Evolutionary conservation across 2,113 vertebrate genomes (phyloP), one percentile per base, ranked within the genome.

Genomic region (Peromyscus maniculatus): DNA sequence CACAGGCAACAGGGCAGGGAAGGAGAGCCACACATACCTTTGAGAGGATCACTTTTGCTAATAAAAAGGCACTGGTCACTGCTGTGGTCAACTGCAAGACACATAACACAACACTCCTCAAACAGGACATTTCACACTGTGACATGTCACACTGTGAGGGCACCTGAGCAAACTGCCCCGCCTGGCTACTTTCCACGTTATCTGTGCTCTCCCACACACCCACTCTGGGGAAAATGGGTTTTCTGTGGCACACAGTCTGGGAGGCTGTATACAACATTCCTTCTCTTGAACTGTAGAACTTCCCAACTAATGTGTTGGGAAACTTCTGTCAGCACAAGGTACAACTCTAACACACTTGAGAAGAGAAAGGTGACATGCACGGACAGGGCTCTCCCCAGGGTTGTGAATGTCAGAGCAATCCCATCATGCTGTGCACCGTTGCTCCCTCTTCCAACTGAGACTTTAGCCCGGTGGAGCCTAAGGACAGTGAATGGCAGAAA

Each of bases 41-140:
- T 94, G 99, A 99, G 96, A 99, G 98, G 98, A 99, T 99, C 91
- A 99, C 99, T 99, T 99, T 99, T 90, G 98, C 98, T 90, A 99
- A 99, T 97, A 99, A 98, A 98, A 99, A 99, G 96, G 99, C 99
- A 98, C 99, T 99, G 98, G 99, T 99, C 98, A 99, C 98, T 93
- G 99, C 99, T 79, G 99, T 99, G 71, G 99, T 99, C 98, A 99
- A 98, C 99, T 99, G 99, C 87, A 98, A 99, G 94, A 98, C 97
- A 99, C 52, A 98, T n/a, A 91, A 97, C 72, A 57, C 69, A 91
- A 93, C 8, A 64, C 4, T 52, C 22, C 93, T 97, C 15, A 95
- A 91, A 96, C 89, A 94, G 97, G 67, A 91, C 84, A 28, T 4
- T 62, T 39, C 46, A 49, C 28, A 55, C 16, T 49, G 31, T 26